Evolutionary conservation across 2,113 vertebrate genomes (phyloP), one percentile per base, ranked within the genome.

Genomic region (Zapus hudsonius): DNA sequence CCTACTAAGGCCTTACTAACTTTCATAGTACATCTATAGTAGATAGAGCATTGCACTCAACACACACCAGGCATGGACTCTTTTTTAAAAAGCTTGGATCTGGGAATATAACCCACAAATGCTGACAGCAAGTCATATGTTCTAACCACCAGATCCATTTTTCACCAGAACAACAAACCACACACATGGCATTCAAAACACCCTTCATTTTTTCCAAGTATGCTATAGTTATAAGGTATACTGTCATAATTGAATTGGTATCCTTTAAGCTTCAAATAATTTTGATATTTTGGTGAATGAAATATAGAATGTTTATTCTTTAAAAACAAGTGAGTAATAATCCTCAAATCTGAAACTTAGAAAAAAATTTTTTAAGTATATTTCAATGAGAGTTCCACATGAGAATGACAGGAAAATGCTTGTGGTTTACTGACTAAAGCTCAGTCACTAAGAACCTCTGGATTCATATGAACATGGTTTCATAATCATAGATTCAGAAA

Each of bases 141-240:
- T 95, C 90, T 95, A 96, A 96, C 96, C 93, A 94, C 84, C 66
- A 97, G 94, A 96, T 89, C 95, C 93, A 90, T 67, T 96, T 94
- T 96, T 84, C 95, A 95, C 87, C 93, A 97, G 87, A 96, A 96
- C 87, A 96, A 96, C 93, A 97, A 95, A 96, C 90, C 97, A 96
- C 95, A 95, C 72, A 87, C 81, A 96, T 25, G 87, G 59, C 78
- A 83, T 90, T 92, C 78, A 86, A 96, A 96, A 95, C 82, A 93
- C 70, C 23, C 84, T 93, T 94, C 80, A 94, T 76, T 97, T 96
- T 93, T 36, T 89, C 92, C 76, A 96, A 88, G 13, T n/a, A n/a
- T n/a, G 83, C 92, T 96, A 90, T 88, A 57, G 85, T 95, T 96
- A 93, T 91, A 66, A 73, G 52, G 55, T 84, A 5, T 90, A 74